These are phyloP conservation scores for Vidua macroura DNA, from an alignment of 2,113 vertebrate species.

Conservation along the genomic window DNA sequence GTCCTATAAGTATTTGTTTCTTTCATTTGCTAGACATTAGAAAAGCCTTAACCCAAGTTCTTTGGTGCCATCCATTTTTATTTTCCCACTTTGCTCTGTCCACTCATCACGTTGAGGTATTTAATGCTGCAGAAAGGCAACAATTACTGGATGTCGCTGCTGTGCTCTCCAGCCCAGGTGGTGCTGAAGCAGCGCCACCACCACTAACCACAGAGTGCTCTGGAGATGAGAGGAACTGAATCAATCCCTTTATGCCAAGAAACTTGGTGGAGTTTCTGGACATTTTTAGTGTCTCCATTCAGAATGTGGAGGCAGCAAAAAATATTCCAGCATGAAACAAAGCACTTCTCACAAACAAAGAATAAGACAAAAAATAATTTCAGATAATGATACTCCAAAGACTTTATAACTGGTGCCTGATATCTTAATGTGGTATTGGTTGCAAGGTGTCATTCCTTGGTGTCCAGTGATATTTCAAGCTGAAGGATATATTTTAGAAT, in stretches of 20 bases:
- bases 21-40: background rate
- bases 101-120: background rate
- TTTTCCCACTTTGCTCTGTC: background rate
- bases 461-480: background rate
- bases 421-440: background rate
- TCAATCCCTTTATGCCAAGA: background rate
- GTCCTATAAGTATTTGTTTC: background rate
- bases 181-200: background rate
- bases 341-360: background rate
- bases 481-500: background rate
- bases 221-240: background rate
- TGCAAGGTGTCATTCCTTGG: background rate
- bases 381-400: background rate
- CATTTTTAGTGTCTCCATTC: background rate
- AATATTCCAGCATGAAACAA: background rate
- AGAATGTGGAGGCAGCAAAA: background rate
- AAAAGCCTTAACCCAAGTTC: background rate
- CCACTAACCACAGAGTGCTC: background rate
- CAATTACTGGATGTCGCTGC: rapidly evolving
- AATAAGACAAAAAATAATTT: background rate
- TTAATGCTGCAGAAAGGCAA: background rate
- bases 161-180: background rate
- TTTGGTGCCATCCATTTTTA: background rate
- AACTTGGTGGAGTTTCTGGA: background rate
- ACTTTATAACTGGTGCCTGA: background rate